phyloP scores from a whole-genome alignment of 2,797 vertebrate genomes.

The Leptodactylus fallax region DNA sequence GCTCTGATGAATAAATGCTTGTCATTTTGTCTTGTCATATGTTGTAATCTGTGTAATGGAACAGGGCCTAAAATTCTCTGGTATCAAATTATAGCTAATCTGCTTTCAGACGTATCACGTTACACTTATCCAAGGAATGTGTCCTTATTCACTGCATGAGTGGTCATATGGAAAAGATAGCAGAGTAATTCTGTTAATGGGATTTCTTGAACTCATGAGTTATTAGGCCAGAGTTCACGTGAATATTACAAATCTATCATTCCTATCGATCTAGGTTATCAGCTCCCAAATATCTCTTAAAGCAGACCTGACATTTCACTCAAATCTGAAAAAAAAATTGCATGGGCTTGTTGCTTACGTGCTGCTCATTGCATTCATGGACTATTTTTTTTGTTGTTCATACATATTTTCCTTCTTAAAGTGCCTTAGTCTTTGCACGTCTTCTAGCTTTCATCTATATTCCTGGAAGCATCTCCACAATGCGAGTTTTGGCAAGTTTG shows the following conservation, averaged over 20 bases:
- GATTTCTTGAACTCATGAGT: neutral
- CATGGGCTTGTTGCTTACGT: too few relatives aligned
- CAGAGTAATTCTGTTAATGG: conserved; percentile 10
- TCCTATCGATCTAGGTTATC: too few relatives aligned
- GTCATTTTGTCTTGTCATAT: neutral
- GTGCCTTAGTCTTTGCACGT: too few relatives aligned
- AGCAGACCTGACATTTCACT: too few relatives aligned
- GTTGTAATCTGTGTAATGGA: conserved; percentile 9
- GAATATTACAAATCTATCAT: neutral
- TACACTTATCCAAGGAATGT: conserved; percentile 38
- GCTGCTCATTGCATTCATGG: too few relatives aligned
- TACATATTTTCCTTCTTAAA: too few relatives aligned
- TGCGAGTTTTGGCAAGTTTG: too few relatives aligned
- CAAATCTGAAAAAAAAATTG: too few relatives aligned
- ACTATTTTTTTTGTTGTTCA: too few relatives aligned
- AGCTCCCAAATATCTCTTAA: too few relatives aligned
- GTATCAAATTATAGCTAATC: conserved; percentile 33
- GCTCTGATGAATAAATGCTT: neutral
- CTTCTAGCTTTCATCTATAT: too few relatives aligned
- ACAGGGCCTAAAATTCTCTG: conserved; percentile 6
- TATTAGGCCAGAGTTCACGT: neutral
- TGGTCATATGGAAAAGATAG: neutral
- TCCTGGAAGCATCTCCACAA: too few relatives aligned
- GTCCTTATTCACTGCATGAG: neutral
- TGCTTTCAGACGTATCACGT: conserved; percentile 39